Percentiles rank a stretch among this genome's conserved stretches.
Conservation (phyloP, 2,888 invertebrate genomes). For the Dugesia japonica region DNA sequence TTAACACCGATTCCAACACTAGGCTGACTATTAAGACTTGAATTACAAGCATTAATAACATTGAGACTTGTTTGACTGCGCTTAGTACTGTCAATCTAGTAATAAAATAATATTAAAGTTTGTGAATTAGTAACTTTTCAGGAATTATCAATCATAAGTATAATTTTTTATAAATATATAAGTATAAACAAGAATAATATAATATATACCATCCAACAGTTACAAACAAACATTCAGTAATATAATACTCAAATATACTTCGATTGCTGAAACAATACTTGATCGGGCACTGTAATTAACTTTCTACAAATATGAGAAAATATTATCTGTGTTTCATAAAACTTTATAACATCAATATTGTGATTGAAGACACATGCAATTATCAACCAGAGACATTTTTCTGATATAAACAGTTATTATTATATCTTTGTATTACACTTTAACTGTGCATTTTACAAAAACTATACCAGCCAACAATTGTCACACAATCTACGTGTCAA, state of each 20-base stretch:
- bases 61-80: slow-evolving; percentile 1
- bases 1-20: slow-evolving; percentile 4
- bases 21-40: not conserved
- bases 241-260: not conserved
- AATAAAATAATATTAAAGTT: not conserved
- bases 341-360: not conserved
- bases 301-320: not conserved
- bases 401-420: too few relatives aligned
- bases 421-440: too few relatives aligned
- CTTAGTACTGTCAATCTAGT: not conserved
- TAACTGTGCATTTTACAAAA: too few relatives aligned
- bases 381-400: not conserved
- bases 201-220: not conserved
- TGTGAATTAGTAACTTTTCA: too few relatives aligned
- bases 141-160: too few relatives aligned
- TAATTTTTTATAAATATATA: too few relatives aligned
- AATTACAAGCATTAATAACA: not conserved
- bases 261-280: not conserved
- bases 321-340: not conserved
- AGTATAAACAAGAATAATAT: not conserved
- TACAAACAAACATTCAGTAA: not conserved
- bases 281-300: slow-evolving; percentile 8
- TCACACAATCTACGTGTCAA: too few relatives aligned
- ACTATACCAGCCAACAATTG: too few relatives aligned
- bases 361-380: not conserved